Evolutionary conservation across 2,113 vertebrate genomes (phyloP), one percentile per base, ranked within the genome.

Genomic region (Physeter macrocephalus): DNA sequence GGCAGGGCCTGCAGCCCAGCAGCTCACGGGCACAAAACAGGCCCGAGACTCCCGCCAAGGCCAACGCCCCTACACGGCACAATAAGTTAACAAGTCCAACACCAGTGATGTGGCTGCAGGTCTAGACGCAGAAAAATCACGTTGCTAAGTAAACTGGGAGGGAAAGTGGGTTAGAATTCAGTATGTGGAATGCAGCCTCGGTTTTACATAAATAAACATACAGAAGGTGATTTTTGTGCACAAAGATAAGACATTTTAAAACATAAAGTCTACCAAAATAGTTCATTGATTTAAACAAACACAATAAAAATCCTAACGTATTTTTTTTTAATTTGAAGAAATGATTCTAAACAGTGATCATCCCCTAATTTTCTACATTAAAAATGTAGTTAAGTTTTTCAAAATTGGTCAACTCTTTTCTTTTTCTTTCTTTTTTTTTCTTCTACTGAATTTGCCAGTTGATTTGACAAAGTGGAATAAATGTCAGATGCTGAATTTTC

Each of bases 291-390:
- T 34, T 75, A 29, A 69, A 85, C 14, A 92, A 85, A 82, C 29
- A 5, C 52, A 82, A 23, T 43, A 82, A 77, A 94, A 69, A 29
- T 14, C 8, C 27, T 72, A 59, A 36, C 14, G 11, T 57, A 43
- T 25, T 21, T 69, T 88, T 77, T 85, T 43, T 78, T 52, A 83
- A 72, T 46, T 86, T 69, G 49, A 29, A 25, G 67, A 75, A 62
- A 12, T 62, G 3, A 66, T 59, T 74, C 39, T 88, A 29, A 89
- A 90, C 46, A 71, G 85, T 41, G 81, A 52, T 61, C 71, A 31
- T 61, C 43, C 10, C 49, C 18, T 57, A 57, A 59, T 25, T 93
- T 62, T 80, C 11, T 46, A 82, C 20, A 72, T 39, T n/a, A 59
- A 94, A 64, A 86, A 59, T 39, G 29, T 4, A 27, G 74, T 64